Conservation (phyloP, 2,888 invertebrate genomes). For the Drosophila mettleri region DNA sequence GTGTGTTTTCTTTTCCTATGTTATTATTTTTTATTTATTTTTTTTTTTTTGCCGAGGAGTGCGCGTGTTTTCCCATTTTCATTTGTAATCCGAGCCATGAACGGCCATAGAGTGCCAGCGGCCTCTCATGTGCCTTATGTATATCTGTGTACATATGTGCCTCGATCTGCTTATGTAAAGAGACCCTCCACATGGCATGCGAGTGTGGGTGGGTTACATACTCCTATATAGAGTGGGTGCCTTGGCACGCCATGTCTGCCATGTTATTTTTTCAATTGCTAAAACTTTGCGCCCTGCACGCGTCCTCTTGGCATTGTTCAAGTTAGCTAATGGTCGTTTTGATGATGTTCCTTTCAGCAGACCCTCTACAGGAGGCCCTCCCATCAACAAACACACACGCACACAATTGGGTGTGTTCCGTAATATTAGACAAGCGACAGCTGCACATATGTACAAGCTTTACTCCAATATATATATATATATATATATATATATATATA, state of each 20-base stretch:
- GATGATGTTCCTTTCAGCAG: slow-evolving; percentile 63
- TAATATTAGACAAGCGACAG: slow-evolving; percentile 19
- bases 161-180: slow-evolving; percentile 45
- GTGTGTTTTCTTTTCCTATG: slow-evolving; percentile 7
- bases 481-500: not conserved
- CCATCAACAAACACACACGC: not conserved
- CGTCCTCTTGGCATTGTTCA: slow-evolving; percentile 38
- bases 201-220: not conserved
- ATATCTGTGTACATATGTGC: slow-evolving; percentile 19
- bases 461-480: slow-evolving; percentile 1
- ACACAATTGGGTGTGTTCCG: slow-evolving; percentile 44
- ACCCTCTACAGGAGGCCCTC: not conserved
- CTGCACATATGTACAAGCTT: slow-evolving; percentile 7
- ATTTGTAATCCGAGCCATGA: slow-evolving; percentile 61
- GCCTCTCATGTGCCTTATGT: slow-evolving; percentile 25
- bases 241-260: slow-evolving; percentile 49
- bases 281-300: slow-evolving; percentile 33
- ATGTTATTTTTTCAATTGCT: slow-evolving; percentile 68
- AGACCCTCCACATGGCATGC: slow-evolving; percentile 25
- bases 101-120: slow-evolving; percentile 54
- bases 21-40: not conserved
- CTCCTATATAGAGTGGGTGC: slow-evolving; percentile 17
- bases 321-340: slow-evolving; percentile 72
- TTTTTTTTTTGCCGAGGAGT: slow-evolving; percentile 13
- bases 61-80: slow-evolving; percentile 47